Evolutionary conservation across 2,888 invertebrate species (phyloP).

Genomic region (Petrophora chlorosata): DNA sequence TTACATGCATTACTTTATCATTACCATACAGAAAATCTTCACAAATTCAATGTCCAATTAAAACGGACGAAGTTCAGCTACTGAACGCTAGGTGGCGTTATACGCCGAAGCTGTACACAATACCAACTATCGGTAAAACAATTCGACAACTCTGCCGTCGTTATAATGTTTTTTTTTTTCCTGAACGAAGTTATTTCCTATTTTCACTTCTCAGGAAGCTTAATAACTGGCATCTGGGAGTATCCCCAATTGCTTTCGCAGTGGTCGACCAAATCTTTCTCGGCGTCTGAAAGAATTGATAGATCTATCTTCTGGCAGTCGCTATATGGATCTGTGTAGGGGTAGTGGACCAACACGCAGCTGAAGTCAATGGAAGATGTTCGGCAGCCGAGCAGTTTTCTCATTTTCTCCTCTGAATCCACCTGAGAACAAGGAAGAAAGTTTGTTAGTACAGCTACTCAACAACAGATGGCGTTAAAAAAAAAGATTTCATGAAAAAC

Average conservation of each 20-base stretch:
- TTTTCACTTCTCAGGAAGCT: constrained; percentile 86
- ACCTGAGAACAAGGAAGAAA: constrained; percentile 75
- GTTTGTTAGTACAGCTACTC: constrained; percentile 35
- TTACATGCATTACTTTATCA: constrained; percentile 15
- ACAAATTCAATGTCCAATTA: constrained; percentile 19
- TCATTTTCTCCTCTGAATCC: constrained; percentile 81
- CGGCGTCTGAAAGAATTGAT: constrained; percentile 83
- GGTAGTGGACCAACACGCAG: constrained; percentile 83
- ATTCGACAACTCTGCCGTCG: constrained; percentile 24
- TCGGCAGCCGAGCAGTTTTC: constrained; percentile 73
- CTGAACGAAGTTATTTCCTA: constrained; percentile 37
- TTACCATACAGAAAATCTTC: constrained; percentile 1
- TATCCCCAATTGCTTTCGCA: constrained; percentile 87
- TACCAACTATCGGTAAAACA: constrained; percentile 24
- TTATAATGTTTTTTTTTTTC: constrained; percentile 48
- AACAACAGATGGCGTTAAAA: constrained; percentile 17
- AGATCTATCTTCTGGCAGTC: constrained; percentile 71
- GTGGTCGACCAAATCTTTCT: constrained; percentile 86
- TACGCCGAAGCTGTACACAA: constrained; percentile 54
- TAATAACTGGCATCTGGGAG: constrained; percentile 85
- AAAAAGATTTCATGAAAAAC: too few species aligned
- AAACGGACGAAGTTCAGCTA: constrained; percentile 38
- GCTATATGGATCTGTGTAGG: constrained; percentile 74
- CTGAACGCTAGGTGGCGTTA: constrained; percentile 60
- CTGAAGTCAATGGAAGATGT: constrained; percentile 75